Evolutionary conservation across 2,113 vertebrate species (phyloP), one percentile per base, ranked within the genome.

Genomic region (Indicator maculatus): DNA sequence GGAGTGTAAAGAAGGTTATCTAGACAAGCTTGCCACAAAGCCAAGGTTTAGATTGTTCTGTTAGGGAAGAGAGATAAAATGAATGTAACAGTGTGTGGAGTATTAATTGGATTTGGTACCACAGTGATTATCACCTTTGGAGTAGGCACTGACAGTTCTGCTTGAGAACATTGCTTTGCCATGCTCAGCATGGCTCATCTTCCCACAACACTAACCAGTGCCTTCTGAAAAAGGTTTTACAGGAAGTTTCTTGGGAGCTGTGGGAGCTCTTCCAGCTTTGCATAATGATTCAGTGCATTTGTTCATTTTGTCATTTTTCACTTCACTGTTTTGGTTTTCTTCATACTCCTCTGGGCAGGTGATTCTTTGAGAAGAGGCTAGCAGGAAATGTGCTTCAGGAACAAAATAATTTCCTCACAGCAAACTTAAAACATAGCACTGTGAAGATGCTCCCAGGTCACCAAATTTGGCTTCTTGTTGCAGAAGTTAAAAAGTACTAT

Each of bases 221-320:
- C 19, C 50, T 70, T 5, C 17, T 39, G 64, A n/a, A 75, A n/a
- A 33, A 24, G 23, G 8, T 26, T 3, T 0, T 38, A 12, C 66
- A 53, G 91, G 81, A 19, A 30, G 1, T 4, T 61, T 13, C 41
- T 13, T 4, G 10, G 6, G 36, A 85, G 45, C 5, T 55, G 39
- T 30, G 67, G 75, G 45, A 87, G 6, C 75, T n/a, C 33, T 33
- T 36, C 19, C 14, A 9, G 41, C 64, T 88, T 39, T 33, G 56
- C 14, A 6, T 11, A 2, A 39, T 5, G 21, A 31, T 2, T 30
- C 18, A 1, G 14, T 26, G 4, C 2, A 0, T 12, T 36, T 71
- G 10, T 19, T 83, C 36, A 7, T 56, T 66, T 3, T 0, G 31
- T 9, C 7, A 2, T 30, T 88, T 77, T 27, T 63, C 44, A 12